A percentile compares a stretch with the other conserved stretches of the same genome.
phyloP scores from a whole-genome alignment of 2,113 vertebrate genomes.

The Mormyrus iriodes region DNA sequence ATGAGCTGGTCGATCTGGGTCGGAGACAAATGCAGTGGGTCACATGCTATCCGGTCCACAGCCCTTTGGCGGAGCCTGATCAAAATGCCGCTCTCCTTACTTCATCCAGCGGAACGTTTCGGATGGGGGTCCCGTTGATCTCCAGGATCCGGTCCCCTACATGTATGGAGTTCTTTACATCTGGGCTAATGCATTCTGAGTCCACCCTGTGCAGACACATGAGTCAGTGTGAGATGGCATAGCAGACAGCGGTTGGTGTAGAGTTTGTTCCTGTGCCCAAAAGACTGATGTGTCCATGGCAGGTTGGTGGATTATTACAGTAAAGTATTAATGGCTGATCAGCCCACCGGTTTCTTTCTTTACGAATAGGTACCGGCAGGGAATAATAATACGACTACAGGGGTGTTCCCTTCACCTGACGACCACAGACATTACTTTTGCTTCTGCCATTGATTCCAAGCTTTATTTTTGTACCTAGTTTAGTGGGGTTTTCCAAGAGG shows the following conservation, averaged over 20 bases:
- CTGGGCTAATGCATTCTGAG: slow-evolving; percentile 85
- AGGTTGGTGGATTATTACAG: background rate
- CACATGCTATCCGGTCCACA: background rate
- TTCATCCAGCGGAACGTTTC: slow-evolving; percentile 89
- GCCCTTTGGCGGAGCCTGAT: background rate
- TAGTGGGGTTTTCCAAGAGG: background rate
- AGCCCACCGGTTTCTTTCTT: background rate
- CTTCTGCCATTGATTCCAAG: background rate
- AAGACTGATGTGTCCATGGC: background rate
- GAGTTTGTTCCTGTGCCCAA: background rate
- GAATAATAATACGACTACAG: background rate
- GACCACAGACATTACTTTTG: background rate
- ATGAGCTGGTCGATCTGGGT: slow-evolving; percentile 86
- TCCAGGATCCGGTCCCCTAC: slow-evolving; percentile 91
- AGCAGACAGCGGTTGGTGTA: background rate
- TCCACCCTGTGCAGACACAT: slow-evolving; percentile 64
- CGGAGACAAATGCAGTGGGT: background rate
- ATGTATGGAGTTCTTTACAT: slow-evolving; percentile 93
- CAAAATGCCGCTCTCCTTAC: slow-evolving; percentile 44
- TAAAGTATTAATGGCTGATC: background rate
- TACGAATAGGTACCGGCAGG: background rate
- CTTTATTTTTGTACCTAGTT: background rate
- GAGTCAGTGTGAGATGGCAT: background rate
- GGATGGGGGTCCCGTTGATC: slow-evolving; percentile 91
- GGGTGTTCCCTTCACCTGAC: background rate